Base-by-base conservation (phyloP, 2,113 vertebrate species). In the Kryptolebias marmoratus region DNA sequence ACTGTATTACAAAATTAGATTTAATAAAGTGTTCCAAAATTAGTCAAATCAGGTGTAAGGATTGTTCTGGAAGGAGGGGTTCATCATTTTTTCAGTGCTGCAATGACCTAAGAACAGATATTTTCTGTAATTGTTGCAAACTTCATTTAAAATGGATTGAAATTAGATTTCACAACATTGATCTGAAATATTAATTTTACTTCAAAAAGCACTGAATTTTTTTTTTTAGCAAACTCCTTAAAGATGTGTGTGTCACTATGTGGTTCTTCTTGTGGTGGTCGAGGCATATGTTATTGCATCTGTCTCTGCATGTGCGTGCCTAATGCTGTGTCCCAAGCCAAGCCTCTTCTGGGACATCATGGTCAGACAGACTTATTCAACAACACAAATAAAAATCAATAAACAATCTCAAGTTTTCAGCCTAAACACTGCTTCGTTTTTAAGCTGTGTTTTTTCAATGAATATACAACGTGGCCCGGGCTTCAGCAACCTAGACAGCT, bases 321-420 rank as follows among this genome's bases (percentile, higher is more conserved):
- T 83, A 85, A 87, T 81, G 79, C 59, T 53, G 73, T 60, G 80
- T 78, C 75, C 73, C 57, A 73, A 71, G 72, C 61, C 52, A 75
- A 78, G 74, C 90, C 71, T 63, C 90, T 74, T 66, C 91, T 82
- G 93, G 94, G 96, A 94, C 93, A 82, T 68, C 87, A 87, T 87
- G 93, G 92, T 88, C 94, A 95, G 94, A 94, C 94, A 95, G 95
- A 96, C 96, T 95, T 95, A 96, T 95, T 96, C 95, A 96, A 96
- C 95, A 95, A 79, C 94, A 97, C 96, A 99, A 97, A 98, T 98
- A 96, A 98, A 98, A 99, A 99, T 99, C 97, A 98, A 98, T 98
- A 99, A 98, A 98, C 97, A 98, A 99, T 99, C 95, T 99, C 94
- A 98, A 98, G 96, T 98, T 97, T 95, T 97, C 96, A 92, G 91